These are phyloP conservation scores for Reinhardtius hippoglossoides DNA, from an alignment of 2,113 vertebrate genomes.

Conservation along the genomic window DNA sequence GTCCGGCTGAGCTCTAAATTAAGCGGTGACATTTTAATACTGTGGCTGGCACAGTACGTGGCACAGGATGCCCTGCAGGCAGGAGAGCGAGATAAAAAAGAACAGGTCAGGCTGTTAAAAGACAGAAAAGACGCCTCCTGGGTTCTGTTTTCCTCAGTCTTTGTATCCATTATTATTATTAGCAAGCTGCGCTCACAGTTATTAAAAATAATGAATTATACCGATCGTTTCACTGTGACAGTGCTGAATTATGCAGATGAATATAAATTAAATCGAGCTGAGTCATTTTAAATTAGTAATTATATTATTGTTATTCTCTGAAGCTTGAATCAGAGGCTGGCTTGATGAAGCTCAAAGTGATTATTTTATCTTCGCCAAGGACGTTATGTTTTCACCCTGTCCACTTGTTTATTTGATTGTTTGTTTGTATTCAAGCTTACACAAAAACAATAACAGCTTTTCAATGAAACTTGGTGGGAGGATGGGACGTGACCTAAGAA, in stretches of 20 bases:
- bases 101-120: constrained; percentile 46
- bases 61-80: constrained; percentile 31
- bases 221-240: constrained; percentile 1
- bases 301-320: background rate
- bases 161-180: constrained; percentile 10
- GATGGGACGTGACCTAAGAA: too few relatives aligned
- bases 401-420: background rate
- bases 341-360: background rate
- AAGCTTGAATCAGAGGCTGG: constrained; percentile 6
- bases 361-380: too few relatives aligned
- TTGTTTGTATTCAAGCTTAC: too few relatives aligned
- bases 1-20: constrained; percentile 52
- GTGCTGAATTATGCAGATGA: constrained; percentile 33
- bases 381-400: background rate
- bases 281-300: constrained; percentile 1
- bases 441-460: constrained; percentile 18
- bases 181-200: background rate
- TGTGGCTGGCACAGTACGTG: background rate
- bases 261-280: constrained; percentile 11
- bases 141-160: constrained; percentile 22
- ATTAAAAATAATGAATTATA: constrained; percentile 9
- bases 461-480: constrained; percentile 8
- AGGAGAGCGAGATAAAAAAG: constrained; percentile 37
- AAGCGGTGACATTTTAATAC: constrained; percentile 69
- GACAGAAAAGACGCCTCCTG: constrained; percentile 9